Evolutionary conservation across 1,140 invertebrate genomes (phyloP), one percentile per base, ranked within the genome.

Genomic region (Diuraphis noxia): DNA sequence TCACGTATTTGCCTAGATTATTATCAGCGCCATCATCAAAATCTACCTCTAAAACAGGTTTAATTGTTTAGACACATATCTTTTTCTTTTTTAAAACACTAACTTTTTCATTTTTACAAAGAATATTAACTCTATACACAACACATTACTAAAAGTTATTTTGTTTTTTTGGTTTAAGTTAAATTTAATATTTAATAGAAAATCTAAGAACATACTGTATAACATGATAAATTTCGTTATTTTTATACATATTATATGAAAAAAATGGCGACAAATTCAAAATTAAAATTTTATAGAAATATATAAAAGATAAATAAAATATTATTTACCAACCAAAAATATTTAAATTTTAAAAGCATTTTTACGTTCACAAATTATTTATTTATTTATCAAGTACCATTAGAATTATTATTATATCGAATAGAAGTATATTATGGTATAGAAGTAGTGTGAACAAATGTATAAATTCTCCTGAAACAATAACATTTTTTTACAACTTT

Each of bases 1-100:
- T 90, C 88, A 90, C 88, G 88, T 90, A 90, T 90, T 90, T 79
- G 72, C 72, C 43, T 90, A 90, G 88, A 90, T 90, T 79, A n/a
- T 49, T 43, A 90, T 90, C 88, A 0, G n/a, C 46, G 77, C 43
- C 17, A 56, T 88, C 38, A 25, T 63, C 36, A 88, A 72, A 88
- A 36, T 25, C 63, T 23, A 79, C 85, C 21, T 25, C 34, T 34
- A 79, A 90, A 90, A 90, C 88, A 46, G 72, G 88, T 90, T 90
- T 90, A 90, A 90, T 90, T 90, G 72, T 90, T 46, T 81, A 40
- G 46, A 79, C 41, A 38, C 41, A 30, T 72, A 30, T n/a, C 77
- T 43, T 90, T 79, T 89, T 30, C 56, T 25, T 89, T 30, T 40
- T 25, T 34, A 79, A 49, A 43, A 90, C 41, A 86, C 30, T 40